phyloP scores from a whole-genome alignment of 2,888 invertebrate species.

The Stenoptilia bipunctidactyla region DNA sequence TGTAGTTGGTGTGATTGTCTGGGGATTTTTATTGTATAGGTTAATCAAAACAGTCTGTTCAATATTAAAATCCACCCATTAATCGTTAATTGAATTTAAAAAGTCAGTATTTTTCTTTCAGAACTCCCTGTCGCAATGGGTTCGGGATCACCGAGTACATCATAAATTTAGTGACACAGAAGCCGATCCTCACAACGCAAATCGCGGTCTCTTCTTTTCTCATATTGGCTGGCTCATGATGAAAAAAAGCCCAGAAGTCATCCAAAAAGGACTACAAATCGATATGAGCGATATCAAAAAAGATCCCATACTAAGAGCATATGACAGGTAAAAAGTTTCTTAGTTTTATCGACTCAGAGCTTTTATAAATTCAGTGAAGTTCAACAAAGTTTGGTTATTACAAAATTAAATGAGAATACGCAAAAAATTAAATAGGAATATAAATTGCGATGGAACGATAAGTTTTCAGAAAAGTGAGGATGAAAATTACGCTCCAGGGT shows the following conservation, averaged over 20 bases:
- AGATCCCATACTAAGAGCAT: conserved; percentile 80
- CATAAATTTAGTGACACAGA: conserved; percentile 89
- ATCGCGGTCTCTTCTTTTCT: conserved; percentile 88
- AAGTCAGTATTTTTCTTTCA: conserved; percentile 20
- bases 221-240: conserved; percentile 91
- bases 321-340: conserved; percentile 78
- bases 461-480: background rate
- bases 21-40: too few species aligned
- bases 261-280: conserved; percentile 78
- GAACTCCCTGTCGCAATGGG: conserved; percentile 69
- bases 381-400: background rate
- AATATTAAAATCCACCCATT: too few species aligned
- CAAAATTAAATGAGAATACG: background rate
- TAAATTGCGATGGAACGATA: too few species aligned
- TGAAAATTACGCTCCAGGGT: background rate
- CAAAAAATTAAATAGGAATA: background rate
- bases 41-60: too few species aligned
- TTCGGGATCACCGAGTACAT: conserved; percentile 78
- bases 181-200: conserved; percentile 88
- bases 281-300: conserved; percentile 81
- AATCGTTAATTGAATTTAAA: too few species aligned
- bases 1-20: too few species aligned
- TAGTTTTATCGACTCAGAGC: too few species aligned
- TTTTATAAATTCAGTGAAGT: too few species aligned
- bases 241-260: conserved; percentile 85